phyloP scores from a whole-genome alignment of 2,797 vertebrate species.

The Anomalospiza imberbis region DNA sequence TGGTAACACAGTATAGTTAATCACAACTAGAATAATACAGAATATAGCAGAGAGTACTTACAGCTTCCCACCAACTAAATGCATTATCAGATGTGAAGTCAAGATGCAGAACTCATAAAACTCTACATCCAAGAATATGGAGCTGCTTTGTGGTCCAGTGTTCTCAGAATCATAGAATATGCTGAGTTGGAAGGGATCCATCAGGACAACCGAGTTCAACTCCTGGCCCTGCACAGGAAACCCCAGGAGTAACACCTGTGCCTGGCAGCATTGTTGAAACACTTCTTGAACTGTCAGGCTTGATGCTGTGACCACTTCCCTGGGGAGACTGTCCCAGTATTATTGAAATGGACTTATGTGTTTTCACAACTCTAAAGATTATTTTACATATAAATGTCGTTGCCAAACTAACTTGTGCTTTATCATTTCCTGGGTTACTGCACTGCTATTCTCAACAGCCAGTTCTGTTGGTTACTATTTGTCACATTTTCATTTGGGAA shows the following conservation, averaged over 20 bases:
- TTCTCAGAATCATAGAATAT: background rate
- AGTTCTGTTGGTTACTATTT: background rate
- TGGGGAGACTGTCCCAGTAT: background rate
- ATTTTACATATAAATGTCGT: background rate
- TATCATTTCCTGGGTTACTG: background rate
- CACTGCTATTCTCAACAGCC: background rate
- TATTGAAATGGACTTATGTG: background rate
- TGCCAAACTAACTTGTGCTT: background rate
- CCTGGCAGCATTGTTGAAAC: background rate
- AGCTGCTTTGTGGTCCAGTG: background rate
- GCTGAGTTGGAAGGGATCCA: background rate
- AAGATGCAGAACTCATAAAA: background rate
- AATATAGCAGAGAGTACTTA: background rate
- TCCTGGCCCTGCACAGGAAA: background rate
- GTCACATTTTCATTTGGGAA: background rate
- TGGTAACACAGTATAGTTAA: background rate
- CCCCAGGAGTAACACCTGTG: background rate
- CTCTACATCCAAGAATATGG: background rate
- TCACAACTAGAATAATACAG: background rate
- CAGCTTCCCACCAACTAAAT: background rate
- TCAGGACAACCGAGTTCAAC: background rate
- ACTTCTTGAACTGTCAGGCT: background rate
- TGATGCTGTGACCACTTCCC: too few relatives aligned
- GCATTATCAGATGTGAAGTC: background rate
- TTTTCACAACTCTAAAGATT: background rate